Evolutionary conservation across 2,113 vertebrate species (phyloP).

Genomic region (Melanostigma gelatinosum): DNA sequence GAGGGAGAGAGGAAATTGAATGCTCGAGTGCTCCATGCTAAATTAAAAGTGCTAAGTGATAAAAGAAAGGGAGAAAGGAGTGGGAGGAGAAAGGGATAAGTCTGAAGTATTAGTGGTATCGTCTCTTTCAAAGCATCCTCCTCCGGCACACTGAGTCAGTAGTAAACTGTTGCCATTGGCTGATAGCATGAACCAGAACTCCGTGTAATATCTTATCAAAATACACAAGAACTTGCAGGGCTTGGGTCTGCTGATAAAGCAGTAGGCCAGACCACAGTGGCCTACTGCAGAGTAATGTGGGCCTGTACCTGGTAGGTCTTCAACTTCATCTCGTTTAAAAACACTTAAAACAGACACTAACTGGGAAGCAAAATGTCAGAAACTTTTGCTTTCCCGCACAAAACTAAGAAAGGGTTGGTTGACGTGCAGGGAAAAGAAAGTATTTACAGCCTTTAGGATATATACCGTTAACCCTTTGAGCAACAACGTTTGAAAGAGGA

Average conservation of each 20-base stretch:
- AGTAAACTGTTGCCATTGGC: conserved; percentile 9
- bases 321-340: not conserved
- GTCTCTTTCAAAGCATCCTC: conserved; percentile 46
- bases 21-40: conserved; percentile 13
- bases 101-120: conserved; percentile 14
- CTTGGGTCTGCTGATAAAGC: not conserved
- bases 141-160: not conserved
- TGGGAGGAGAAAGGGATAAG: not conserved
- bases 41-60: not conserved
- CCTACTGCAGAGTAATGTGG: not conserved
- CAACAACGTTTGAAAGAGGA: not conserved
- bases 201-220: not conserved
- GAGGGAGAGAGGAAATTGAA: not conserved
- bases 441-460: not conserved
- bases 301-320: not conserved
- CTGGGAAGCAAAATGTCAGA: not conserved
- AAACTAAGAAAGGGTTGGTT: not conserved
- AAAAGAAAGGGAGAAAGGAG: not conserved
- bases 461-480: not conserved
- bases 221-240: not conserved
- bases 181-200: conserved; percentile 5
- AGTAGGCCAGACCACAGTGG: not conserved
- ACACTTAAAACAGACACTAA: no score
- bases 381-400: not conserved
- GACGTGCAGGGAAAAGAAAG: not conserved